These are phyloP conservation scores for Psittacula cyanocephala DNA, from an alignment of 2,113 vertebrate genomes.

Conservation along the genomic window DNA sequence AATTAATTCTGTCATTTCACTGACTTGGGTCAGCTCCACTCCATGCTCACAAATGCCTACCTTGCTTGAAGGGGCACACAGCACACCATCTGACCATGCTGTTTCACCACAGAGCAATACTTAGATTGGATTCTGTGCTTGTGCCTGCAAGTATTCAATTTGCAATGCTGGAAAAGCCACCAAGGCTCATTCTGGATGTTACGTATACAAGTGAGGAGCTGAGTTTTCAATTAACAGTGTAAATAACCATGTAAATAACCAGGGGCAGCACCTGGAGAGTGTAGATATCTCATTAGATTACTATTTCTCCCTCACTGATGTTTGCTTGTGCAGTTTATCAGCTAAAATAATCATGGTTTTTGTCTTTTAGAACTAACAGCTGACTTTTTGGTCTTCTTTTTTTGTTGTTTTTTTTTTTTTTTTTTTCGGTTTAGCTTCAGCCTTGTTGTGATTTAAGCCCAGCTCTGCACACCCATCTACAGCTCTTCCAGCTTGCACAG, in stretches of 20 bases:
- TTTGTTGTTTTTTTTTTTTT: not conserved
- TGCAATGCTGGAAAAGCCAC: not conserved
- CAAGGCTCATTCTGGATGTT: not conserved
- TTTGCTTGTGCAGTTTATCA: not conserved
- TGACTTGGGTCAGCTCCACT: not conserved
- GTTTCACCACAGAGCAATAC: not conserved
- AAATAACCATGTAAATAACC: not conserved
- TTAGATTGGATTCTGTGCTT: not conserved
- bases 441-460: not conserved
- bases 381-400: not conserved
- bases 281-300: not conserved
- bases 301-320: not conserved
- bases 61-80: not conserved
- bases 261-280: not conserved
- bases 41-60: not conserved
- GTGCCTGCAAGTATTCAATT: not conserved
- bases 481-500: not conserved
- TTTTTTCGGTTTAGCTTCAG: not conserved
- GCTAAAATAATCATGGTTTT: not conserved
- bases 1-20: not conserved
- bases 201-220: not conserved
- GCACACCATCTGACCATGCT: not conserved
- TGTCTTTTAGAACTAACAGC: not conserved
- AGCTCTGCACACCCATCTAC: not conserved
- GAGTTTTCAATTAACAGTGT: not conserved